phyloP scores from a whole-genome alignment of 2,113 vertebrate species.

The Glareola pratincola region DNA sequence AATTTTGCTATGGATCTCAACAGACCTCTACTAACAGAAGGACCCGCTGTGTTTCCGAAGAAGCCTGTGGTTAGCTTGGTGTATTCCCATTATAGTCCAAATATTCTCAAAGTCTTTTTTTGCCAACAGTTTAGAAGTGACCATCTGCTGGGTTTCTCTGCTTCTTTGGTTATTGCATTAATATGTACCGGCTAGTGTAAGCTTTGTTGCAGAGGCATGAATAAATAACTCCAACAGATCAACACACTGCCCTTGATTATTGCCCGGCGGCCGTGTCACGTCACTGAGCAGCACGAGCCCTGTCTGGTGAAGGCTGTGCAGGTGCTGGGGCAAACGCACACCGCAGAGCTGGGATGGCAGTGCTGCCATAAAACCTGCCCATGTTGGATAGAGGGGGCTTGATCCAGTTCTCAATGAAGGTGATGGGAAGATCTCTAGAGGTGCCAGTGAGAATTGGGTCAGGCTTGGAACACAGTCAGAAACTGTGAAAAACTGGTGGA shows the following conservation, averaged over 20 bases:
- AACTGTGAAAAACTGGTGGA: background rate
- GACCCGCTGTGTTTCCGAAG: background rate
- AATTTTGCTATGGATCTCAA: background rate
- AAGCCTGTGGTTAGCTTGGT: background rate
- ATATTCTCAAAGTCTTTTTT: background rate
- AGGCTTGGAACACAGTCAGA: background rate
- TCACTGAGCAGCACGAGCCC: background rate
- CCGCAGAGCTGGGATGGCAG: fast-evolving
- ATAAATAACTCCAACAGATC: background rate
- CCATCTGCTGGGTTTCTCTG: background rate
- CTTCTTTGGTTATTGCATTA: background rate
- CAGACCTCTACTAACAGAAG: background rate
- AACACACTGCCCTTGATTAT: background rate
- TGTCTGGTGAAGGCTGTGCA: background rate
- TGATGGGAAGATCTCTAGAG: background rate
- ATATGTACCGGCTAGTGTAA: background rate
- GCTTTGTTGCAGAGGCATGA: background rate
- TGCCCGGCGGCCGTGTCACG: fast-evolving
- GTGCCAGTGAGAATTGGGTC: background rate
- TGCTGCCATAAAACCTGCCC: background rate
- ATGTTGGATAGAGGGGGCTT: background rate
- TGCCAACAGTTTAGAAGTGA: background rate
- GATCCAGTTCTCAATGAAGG: background rate
- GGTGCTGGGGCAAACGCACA: background rate
- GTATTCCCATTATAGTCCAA: background rate